These are phyloP conservation scores for Coreius guichenoti DNA, from an alignment of 2,797 vertebrate genomes.

Conservation along the genomic window DNA sequence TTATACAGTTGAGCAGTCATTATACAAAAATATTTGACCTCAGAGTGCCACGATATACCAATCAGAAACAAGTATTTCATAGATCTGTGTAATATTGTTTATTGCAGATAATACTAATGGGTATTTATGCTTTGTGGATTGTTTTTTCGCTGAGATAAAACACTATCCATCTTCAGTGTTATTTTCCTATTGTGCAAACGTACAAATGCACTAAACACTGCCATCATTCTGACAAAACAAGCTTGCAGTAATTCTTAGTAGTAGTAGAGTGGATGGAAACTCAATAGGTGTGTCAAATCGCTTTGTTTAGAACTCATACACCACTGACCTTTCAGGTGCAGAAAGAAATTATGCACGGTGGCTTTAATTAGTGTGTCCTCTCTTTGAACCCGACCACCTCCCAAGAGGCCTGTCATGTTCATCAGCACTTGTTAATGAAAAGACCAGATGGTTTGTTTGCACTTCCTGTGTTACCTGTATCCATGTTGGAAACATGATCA, in stretches of 20 bases:
- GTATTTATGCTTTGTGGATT: not conserved
- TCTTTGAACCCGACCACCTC: conserved; percentile 71
- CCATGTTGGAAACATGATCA: conserved; percentile 39
- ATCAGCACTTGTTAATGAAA: conserved; percentile 58
- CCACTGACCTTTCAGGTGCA: conserved; percentile 63
- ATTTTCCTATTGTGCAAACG: not conserved
- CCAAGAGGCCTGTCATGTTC: conserved; percentile 40
- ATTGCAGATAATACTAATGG: not conserved
- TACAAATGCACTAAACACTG: not conserved
- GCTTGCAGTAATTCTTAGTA: not conserved
- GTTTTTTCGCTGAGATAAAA: not conserved
- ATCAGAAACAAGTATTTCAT: not conserved
- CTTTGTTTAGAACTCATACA: conserved; percentile 49
- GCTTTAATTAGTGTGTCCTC: conserved; percentile 64
- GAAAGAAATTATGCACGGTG: conserved; percentile 70
- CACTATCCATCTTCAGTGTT: not conserved
- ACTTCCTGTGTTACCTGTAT: conserved; percentile 48
- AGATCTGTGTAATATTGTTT: not conserved
- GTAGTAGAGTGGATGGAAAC: not conserved
- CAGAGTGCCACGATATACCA: not conserved
- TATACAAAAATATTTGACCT: not conserved
- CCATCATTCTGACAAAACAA: conserved; percentile 7
- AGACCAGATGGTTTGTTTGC: conserved; percentile 56
- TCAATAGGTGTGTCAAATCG: conserved; percentile 65
- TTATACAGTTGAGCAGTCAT: not conserved